Evolutionary conservation across 2,113 vertebrate genomes (phyloP).

Genomic region (Anarrhichthys ocellatus): DNA sequence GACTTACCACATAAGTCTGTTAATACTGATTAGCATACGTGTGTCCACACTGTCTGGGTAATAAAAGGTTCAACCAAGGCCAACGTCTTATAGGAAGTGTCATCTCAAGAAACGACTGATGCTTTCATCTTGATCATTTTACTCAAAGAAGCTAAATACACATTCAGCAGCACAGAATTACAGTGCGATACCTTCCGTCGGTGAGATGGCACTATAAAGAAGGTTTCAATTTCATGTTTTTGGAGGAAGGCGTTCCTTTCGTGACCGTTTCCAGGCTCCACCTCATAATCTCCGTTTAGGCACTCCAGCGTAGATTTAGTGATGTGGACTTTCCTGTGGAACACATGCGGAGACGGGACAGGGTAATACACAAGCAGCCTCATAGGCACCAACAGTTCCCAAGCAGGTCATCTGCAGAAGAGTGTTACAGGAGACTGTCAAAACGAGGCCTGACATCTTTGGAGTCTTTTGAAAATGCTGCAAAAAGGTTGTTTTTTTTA

Average conservation of each 20-base stretch:
- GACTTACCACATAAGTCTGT: constrained; percentile 21
- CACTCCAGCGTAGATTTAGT: constrained; percentile 94
- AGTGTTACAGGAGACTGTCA: not conserved
- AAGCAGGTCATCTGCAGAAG: constrained; percentile 1
- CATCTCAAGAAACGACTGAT: constrained; percentile 3
- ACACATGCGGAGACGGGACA: constrained; percentile 4
- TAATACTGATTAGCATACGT: constrained; percentile 39
- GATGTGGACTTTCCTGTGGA: constrained; percentile 95
- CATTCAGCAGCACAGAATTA: constrained; percentile 1
- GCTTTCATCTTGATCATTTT: not conserved
- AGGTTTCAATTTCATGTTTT: constrained; percentile 97
- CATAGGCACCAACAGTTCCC: not conserved
- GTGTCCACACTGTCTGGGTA: constrained; percentile 13
- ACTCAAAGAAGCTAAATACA: not conserved
- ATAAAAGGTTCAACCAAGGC: constrained; percentile 28
- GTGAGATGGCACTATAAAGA: constrained; percentile 98
- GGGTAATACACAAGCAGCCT: constrained; percentile 2
- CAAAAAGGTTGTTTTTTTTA: not conserved
- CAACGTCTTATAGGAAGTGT: constrained; percentile 17
- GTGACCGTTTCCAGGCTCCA: constrained; percentile 94
- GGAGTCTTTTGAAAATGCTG: not conserved
- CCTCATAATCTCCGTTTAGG: constrained; percentile 98
- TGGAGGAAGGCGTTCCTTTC: constrained; percentile 96
- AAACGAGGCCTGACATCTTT: not conserved
- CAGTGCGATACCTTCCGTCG: constrained; percentile 89